Evolutionary conservation across 2,113 vertebrate species (phyloP), one percentile per base, ranked within the genome.

Genomic region (Sylvilagus bachmani): DNA sequence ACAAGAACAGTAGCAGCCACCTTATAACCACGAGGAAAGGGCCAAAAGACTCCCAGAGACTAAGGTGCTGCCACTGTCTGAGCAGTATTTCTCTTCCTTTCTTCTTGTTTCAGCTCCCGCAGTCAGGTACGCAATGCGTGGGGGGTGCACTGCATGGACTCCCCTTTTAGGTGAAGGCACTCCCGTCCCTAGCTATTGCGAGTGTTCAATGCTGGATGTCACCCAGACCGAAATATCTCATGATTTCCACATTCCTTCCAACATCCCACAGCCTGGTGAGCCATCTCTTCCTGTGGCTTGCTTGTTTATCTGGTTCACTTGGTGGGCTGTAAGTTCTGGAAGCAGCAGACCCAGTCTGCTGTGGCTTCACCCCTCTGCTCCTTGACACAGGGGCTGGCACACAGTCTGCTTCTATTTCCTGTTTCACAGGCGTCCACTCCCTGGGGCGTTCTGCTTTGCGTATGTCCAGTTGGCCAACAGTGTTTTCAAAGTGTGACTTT

Each of bases 401-500:
- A 38, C 22, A 31, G 49, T 58, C 61, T 27, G 22, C 51, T 94
- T 89, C 53, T 67, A 9, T 49, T 36, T 86, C 58, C 25, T 19
- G 27, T 64, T 90, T 89, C 33, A 22, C 3, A 12, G 66, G 77
- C 33, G 61, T 70, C 33, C n/a, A 36, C 10, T 31, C 17, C 78
- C 5, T n/a, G 74, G 75, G 64, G 29, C 61, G n/a, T 25, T 82
- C 49, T 93, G 51, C 73, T 84, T 16, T 58, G 53, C 90, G 64
- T 87, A 29, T 51, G 38, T 29, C 73, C 71, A 73, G 49, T 66
- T 89, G 71, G 49, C 80, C 70, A 74, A 71, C 0, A 21, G 67
- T 44, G 49, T 86, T 92, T 75, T 86, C 55, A 53, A 77, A 67
- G 84, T 62, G 21, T 58, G 84, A 82, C 49, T 93, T 93, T 93